These are phyloP conservation scores for Aleiodes leptofemur DNA, from an alignment of 2,888 invertebrate species.

Conservation along the genomic window DNA sequence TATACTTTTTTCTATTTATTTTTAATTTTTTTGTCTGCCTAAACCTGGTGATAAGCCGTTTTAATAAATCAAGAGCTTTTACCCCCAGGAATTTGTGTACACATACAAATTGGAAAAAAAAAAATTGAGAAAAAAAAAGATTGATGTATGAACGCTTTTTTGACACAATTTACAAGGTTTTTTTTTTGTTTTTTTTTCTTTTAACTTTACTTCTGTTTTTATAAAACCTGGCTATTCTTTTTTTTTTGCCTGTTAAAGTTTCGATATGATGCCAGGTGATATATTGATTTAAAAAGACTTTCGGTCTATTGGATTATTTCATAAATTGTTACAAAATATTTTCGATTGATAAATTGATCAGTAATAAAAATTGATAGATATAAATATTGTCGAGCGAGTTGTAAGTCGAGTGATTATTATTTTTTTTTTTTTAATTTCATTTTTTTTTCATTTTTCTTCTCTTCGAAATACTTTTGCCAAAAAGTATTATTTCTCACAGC, in stretches of 20 bases:
- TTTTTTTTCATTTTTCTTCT: background rate
- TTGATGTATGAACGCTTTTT: slow-evolving; percentile 19
- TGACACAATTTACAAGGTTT: slow-evolving; percentile 17
- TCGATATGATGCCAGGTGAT: slow-evolving; percentile 35
- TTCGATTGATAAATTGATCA: slow-evolving; percentile 42
- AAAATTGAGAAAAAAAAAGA: slow-evolving; percentile 8
- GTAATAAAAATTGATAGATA: slow-evolving; percentile 44
- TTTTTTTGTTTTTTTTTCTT: background rate
- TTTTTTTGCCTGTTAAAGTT: slow-evolving; percentile 22
- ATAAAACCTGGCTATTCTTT: background rate
- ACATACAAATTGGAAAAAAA: slow-evolving; percentile 26
- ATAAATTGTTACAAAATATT: slow-evolving; percentile 48
- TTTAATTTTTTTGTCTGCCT: background rate
- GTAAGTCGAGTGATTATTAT: slow-evolving; percentile 38
- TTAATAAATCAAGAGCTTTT: slow-evolving; percentile 18
- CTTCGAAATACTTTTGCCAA: slow-evolving; percentile 43
- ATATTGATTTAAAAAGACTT: slow-evolving; percentile 35
- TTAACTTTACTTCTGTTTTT: background rate
- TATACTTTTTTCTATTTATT: slow-evolving; percentile 32
- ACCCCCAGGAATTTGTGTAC: slow-evolving; percentile 14
- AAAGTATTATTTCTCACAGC: slow-evolving; percentile 48
- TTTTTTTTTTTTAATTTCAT: slow-evolving; percentile 6
- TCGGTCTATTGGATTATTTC: slow-evolving; percentile 43
- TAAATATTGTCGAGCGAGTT: slow-evolving; percentile 48
- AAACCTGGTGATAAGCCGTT: background rate